A percentile compares a stretch with the other conserved stretches of the same genome.
Conservation (phyloP, 2,888 invertebrate species). For the Chrysolina haemoptera region DNA sequence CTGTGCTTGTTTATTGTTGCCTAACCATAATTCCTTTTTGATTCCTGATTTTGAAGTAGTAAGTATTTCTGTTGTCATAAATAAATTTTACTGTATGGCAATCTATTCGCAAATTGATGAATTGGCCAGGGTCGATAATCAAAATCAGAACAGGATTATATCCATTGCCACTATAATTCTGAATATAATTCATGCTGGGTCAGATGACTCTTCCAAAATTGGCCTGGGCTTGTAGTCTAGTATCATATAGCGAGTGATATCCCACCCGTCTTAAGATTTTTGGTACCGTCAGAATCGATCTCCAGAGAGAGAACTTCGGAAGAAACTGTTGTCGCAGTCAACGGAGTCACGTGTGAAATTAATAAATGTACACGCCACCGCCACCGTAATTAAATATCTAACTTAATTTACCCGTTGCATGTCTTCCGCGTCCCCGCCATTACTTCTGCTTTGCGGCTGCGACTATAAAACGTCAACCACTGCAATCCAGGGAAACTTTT, state of each 20-base stretch:
- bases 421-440: slow-evolving; percentile 49
- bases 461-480: slow-evolving; percentile 42
- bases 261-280: neutral
- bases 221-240: too few relatives aligned
- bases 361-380: slow-evolving; percentile 67
- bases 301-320: neutral
- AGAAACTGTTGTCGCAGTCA: slow-evolving; percentile 59
- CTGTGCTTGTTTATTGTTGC: too few relatives aligned
- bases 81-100: too few relatives aligned
- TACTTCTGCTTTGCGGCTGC: slow-evolving; percentile 37
- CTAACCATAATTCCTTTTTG: too few relatives aligned
- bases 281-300: neutral
- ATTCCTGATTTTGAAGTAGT: too few relatives aligned
- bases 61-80: too few relatives aligned
- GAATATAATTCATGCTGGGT: too few relatives aligned
- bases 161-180: too few relatives aligned
- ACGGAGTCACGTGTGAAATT: slow-evolving; percentile 67
- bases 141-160: too few relatives aligned
- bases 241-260: neutral
- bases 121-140: too few relatives aligned
- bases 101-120: too few relatives aligned
- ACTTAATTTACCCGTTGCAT: slow-evolving; percentile 66
- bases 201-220: too few relatives aligned
- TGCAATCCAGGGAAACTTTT: slow-evolving; percentile 50
- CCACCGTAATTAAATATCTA: slow-evolving; percentile 67